Percentiles rank a stretch among this genome's conserved stretches.
Evolutionary conservation across 1,140 invertebrate genomes (phyloP).

Genomic region (Batillaria attramentaria): DNA sequence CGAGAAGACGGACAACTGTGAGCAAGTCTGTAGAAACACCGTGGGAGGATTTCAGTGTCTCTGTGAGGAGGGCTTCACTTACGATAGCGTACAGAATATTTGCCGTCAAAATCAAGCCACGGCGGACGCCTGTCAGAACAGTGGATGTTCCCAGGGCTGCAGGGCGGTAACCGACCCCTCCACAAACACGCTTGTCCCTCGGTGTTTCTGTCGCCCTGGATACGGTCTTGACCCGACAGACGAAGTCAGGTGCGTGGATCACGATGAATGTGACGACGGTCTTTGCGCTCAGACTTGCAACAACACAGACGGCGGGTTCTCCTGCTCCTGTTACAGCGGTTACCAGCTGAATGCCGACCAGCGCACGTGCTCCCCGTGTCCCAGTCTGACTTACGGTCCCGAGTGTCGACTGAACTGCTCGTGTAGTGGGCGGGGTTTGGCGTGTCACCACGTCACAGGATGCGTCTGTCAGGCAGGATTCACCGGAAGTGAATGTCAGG

Average conservation of each 20-base stretch:
- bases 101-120: slow-evolving; percentile 11
- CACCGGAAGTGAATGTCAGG: background rate
- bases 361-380: slow-evolving; percentile 2
- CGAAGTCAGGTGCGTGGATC: background rate
- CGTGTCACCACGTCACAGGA: slow-evolving; percentile 14
- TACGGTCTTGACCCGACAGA: background rate
- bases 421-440: slow-evolving; percentile 1
- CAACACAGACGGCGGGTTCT: slow-evolving; percentile 22
- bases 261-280: slow-evolving; percentile 17
- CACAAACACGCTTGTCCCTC: background rate
- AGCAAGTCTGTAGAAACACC: slow-evolving; percentile 58
- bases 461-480: slow-evolving; percentile 28
- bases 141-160: background rate
- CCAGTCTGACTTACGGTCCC: background rate
- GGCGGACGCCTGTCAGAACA: background rate
- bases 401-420: background rate
- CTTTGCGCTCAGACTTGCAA: slow-evolving; percentile 23
- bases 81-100: slow-evolving; percentile 14
- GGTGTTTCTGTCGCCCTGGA: background rate
- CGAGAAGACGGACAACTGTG: slow-evolving; percentile 57
- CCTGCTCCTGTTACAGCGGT: slow-evolving; percentile 19
- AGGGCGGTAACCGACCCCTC: background rate
- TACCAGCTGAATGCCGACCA: background rate
- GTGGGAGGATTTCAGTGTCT: slow-evolving; percentile 50
- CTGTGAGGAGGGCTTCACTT: slow-evolving; percentile 44